phyloP scores from a whole-genome alignment of 2,888 invertebrate genomes.

The Epirrhoe tristata region DNA sequence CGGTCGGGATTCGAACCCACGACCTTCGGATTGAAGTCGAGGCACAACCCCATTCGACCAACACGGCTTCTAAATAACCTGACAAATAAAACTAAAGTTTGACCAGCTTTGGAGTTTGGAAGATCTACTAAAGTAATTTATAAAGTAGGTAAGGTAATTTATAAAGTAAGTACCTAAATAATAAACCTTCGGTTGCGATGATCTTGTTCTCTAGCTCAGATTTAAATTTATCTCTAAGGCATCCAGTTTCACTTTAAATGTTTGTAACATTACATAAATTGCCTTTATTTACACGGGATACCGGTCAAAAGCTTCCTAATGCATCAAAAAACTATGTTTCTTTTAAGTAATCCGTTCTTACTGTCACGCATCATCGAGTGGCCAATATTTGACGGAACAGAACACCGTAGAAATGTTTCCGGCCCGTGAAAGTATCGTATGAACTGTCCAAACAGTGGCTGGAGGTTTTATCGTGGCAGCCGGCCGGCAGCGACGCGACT shows the following conservation, averaged over 20 bases:
- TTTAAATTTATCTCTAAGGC: not conserved
- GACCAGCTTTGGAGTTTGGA: not conserved
- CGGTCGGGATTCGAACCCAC: no score
- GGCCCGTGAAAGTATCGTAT: conserved; percentile 81
- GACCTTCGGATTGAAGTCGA: no score
- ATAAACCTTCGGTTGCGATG: not conserved
- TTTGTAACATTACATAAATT: conserved; percentile 4
- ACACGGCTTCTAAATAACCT: not conserved
- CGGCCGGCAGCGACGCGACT: conserved; percentile 78
- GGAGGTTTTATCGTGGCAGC: conserved; percentile 73
- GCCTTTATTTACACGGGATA: conserved; percentile 1
- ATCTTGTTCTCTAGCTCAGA: not conserved
- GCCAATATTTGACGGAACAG: conserved; percentile 80
- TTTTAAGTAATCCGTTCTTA: conserved; percentile 61
- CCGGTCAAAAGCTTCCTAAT: conserved; percentile 18
- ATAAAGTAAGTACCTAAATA: not conserved
- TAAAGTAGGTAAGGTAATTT: not conserved
- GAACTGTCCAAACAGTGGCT: conserved; percentile 75
- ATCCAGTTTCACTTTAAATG: conserved; percentile 5
- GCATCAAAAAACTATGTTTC: conserved; percentile 31
- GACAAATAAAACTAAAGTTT: not conserved
- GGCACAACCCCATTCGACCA: no score
- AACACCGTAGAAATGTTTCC: conserved; percentile 82
- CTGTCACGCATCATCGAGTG: conserved; percentile 78
- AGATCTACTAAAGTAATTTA: not conserved